These are phyloP conservation scores for Coendou prehensilis DNA, from an alignment of 2,797 vertebrate species.

Conservation along the genomic window DNA sequence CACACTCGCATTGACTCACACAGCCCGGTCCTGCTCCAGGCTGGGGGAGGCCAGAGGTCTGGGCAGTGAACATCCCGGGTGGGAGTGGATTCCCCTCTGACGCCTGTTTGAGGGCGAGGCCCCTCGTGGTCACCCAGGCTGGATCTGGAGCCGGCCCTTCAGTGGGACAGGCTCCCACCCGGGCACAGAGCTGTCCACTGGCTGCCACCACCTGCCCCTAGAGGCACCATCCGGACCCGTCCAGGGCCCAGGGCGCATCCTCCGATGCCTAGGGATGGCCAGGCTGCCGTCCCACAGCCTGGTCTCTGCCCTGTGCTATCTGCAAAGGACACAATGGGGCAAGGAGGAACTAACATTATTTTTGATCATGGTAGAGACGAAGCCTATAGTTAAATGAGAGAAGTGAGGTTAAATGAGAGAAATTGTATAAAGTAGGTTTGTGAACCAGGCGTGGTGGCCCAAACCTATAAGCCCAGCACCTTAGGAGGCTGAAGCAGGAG, in stretches of 20 bases:
- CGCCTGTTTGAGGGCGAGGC: neutral
- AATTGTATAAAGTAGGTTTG: neutral
- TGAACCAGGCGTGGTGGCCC: neutral
- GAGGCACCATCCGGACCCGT: neutral
- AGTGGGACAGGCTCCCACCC: fast-evolving
- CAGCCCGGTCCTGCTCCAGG: too few relatives aligned
- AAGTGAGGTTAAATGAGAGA: neutral
- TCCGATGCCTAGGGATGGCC: fast-evolving
- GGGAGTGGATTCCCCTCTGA: neutral
- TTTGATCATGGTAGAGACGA: neutral
- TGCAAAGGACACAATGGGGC: too few relatives aligned
- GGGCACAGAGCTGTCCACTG: fast-evolving
- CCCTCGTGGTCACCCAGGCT: neutral
- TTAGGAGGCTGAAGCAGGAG: neutral
- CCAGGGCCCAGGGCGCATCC: neutral
- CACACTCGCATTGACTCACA: too few relatives aligned
- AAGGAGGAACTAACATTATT: neutral
- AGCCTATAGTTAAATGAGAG: neutral
- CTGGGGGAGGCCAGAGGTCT: fast-evolving
- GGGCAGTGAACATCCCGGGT: fast-evolving
- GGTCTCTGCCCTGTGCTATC: neutral
- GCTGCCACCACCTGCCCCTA: neutral
- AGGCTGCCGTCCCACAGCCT: neutral
- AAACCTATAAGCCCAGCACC: neutral
- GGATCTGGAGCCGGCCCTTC: fast-evolving